These are phyloP conservation scores for Brachyhypopomus gauderio DNA, from an alignment of 2,113 vertebrate species.

Conservation along the genomic window DNA sequence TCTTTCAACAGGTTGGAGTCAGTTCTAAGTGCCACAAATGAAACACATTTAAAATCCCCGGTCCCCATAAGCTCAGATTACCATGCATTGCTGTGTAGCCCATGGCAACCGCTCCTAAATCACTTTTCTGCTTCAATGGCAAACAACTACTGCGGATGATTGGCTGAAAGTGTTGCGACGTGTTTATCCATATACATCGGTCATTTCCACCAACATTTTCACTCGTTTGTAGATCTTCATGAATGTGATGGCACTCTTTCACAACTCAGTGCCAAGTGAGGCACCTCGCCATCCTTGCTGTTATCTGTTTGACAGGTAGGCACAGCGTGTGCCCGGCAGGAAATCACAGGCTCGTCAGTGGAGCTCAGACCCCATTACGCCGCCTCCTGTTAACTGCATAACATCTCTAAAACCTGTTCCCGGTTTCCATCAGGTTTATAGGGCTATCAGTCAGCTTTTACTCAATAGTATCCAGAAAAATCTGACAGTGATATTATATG, in stretches of 20 bases:
- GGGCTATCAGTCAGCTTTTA: neutral
- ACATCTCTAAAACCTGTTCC: neutral
- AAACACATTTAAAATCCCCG: no score
- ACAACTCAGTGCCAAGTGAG: neutral
- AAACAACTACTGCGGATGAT: no score
- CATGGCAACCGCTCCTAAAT: no score
- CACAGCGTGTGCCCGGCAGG: neutral
- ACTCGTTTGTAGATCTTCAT: no score
- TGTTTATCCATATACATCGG: no score
- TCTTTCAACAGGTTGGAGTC: no score
- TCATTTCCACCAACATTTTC: no score
- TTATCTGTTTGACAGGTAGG: neutral
- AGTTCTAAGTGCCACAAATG: no score
- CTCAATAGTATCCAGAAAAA: neutral
- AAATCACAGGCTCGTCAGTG: neutral
- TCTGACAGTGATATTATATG: conserved; percentile 41
- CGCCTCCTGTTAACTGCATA: neutral
- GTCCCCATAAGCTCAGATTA: no score
- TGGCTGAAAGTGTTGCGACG: no score
- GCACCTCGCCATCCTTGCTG: neutral
- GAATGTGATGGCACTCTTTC: neutral
- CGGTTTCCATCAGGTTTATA: neutral
- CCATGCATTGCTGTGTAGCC: no score
- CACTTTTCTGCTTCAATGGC: no score
- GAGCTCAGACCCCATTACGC: neutral